A percentile compares a stretch with the other conserved stretches of the same genome.
These are phyloP conservation scores for Brachylomia viminalis DNA, from an alignment of 2,888 invertebrate genomes.

Conservation along the genomic window DNA sequence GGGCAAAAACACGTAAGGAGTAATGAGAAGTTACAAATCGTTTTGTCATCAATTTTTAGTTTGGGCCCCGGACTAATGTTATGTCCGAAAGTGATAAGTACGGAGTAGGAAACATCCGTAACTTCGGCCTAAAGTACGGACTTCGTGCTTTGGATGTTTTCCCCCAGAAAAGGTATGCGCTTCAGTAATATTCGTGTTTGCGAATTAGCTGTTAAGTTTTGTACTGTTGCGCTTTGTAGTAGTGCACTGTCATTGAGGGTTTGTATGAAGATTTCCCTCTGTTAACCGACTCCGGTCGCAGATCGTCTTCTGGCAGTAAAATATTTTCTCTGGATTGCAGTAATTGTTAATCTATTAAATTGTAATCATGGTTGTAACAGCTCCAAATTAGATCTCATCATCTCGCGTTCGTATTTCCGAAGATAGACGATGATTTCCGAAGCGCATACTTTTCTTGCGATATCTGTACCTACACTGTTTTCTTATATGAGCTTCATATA, in stretches of 20 bases:
- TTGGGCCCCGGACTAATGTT: too few species aligned
- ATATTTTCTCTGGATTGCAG: too few species aligned
- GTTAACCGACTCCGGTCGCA: background rate
- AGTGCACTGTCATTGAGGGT: background rate
- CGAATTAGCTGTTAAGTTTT: background rate
- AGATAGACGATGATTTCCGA: background rate
- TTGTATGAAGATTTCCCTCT: background rate
- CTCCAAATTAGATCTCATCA: background rate
- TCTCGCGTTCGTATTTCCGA: background rate
- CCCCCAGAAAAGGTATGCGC: background rate
- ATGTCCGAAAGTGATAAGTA: too few species aligned
- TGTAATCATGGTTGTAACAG: background rate
- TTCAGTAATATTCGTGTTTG: background rate
- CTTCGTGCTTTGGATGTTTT: too few species aligned
- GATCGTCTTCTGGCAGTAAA: background rate
- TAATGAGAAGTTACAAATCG: too few species aligned
- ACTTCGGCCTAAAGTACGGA: too few species aligned
- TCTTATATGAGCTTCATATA: conserved; percentile 36
- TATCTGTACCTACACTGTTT: background rate
- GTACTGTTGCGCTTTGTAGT: background rate
- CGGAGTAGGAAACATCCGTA: too few species aligned
- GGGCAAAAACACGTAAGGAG: too few species aligned
- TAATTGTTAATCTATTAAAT: too few species aligned
- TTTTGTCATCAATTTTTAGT: too few species aligned
- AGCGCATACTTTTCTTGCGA: background rate